Evolutionary conservation across 2,888 invertebrate species (phyloP).

Genomic region (Maniola hyperantus): DNA sequence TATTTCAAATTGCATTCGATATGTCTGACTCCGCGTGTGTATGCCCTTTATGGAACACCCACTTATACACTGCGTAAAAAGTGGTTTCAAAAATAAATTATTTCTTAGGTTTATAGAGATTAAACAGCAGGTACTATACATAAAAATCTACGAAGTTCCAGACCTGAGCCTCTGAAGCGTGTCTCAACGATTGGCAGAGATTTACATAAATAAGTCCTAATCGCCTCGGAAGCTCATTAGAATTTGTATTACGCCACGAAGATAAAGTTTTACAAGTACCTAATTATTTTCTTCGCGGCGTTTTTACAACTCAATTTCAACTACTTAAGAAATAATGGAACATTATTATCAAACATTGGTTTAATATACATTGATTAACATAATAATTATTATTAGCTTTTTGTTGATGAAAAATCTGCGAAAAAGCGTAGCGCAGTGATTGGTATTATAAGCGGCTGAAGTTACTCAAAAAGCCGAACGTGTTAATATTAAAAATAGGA

Average conservation of each 20-base stretch:
- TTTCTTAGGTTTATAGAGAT: too few species aligned
- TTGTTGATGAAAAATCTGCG: too few species aligned
- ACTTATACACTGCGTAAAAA: neutral
- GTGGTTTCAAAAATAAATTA: too few species aligned
- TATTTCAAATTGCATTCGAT: conserved; percentile 20
- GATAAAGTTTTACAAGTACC: conserved; percentile 9
- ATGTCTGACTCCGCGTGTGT: conserved; percentile 15
- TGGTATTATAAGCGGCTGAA: too few species aligned
- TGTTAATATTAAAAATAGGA: too few species aligned
- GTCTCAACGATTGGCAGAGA: neutral
- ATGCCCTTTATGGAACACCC: neutral
- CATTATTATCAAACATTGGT: neutral
- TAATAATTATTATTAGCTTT: too few species aligned
- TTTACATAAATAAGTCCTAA: conserved; percentile 8
- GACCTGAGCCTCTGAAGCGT: neutral
- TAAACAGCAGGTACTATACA: neutral
- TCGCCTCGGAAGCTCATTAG: conserved; percentile 3
- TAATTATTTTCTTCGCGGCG: conserved; percentile 1
- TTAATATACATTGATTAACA: neutral
- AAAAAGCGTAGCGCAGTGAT: too few species aligned
- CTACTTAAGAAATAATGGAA: neutral
- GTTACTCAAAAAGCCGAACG: too few species aligned
- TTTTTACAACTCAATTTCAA: conserved; percentile 8
- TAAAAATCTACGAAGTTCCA: neutral
- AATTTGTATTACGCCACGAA: conserved; percentile 14